Conservation (phyloP, 2,888 invertebrate genomes). For the Acrocyrtus sp. region DNA sequence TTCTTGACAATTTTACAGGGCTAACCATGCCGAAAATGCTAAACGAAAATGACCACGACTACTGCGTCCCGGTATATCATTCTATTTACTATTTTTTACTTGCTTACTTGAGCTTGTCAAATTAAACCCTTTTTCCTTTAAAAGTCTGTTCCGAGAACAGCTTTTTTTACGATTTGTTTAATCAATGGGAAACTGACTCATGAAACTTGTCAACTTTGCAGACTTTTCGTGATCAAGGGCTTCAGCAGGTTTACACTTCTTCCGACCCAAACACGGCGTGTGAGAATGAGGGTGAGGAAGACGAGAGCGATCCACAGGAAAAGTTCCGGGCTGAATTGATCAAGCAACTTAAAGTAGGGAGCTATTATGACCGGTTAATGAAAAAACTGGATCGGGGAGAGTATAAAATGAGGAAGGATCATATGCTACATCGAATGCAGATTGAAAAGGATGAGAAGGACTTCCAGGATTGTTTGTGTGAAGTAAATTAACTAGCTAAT, state of each 20-base stretch:
- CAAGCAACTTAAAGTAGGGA: slow-evolving; percentile 31
- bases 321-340: slow-evolving; percentile 35
- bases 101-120: no score
- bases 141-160: no score
- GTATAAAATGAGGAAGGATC: slow-evolving; percentile 51
- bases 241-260: slow-evolving; percentile 12
- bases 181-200: no score
- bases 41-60: slow-evolving; percentile 19
- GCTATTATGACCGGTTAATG: slow-evolving; percentile 31
- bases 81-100: no score
- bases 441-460: slow-evolving; percentile 59
- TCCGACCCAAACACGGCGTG: slow-evolving; percentile 28
- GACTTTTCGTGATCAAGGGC: slow-evolving; percentile 11
- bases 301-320: slow-evolving; percentile 17
- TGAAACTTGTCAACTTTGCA: slow-evolving; percentile 2
- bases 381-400: slow-evolving; percentile 45
- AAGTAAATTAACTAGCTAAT: slow-evolving; percentile 33
- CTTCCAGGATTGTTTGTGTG: slow-evolving; percentile 60
- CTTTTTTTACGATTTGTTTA: slow-evolving; percentile 14
- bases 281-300: slow-evolving; percentile 3
- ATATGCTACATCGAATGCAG: slow-evolving; percentile 56
- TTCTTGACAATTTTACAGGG: no score
- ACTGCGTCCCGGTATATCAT: slow-evolving; percentile 39
- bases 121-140: no score
- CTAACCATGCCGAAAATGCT: background rate